Evolutionary conservation across 2,113 vertebrate species (phyloP).

Genomic region (Cairina moschata): DNA sequence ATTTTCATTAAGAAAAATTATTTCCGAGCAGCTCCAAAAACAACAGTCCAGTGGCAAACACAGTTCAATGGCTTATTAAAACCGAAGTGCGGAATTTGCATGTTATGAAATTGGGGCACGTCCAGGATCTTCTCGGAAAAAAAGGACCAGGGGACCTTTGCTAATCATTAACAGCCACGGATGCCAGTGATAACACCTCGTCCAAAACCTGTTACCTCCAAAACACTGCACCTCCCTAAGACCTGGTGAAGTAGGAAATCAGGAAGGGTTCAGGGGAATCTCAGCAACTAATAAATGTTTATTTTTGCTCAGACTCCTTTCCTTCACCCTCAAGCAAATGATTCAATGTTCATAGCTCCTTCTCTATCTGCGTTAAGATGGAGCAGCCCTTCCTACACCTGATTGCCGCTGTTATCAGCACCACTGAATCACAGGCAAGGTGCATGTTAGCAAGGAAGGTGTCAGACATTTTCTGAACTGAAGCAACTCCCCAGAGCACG

Average conservation of each 20-base stretch:
- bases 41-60: constrained; percentile 45
- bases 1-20: constrained; percentile 63
- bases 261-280: constrained; percentile 14
- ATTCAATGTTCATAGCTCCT: not conserved
- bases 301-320: constrained; percentile 7
- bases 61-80: constrained; percentile 65
- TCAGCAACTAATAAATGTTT: not conserved
- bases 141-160: constrained; percentile 33
- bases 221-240: not conserved
- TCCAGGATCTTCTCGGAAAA: constrained; percentile 55
- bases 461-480: not conserved
- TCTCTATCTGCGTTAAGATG: not conserved
- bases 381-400: not conserved
- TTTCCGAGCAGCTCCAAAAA: constrained; percentile 48
- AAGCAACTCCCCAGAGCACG: not conserved
- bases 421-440: not conserved
- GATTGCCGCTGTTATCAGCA: not conserved
- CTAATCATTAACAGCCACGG: not conserved
- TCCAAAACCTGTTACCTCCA: constrained; percentile 33
- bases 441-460: not conserved
- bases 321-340: not conserved
- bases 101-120: constrained; percentile 14
- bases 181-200: constrained; percentile 7
- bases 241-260: not conserved
- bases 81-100: constrained; percentile 20